A percentile compares a stretch with the other conserved stretches of the same genome.
Evolutionary conservation across 1,140 invertebrate species (phyloP).

Genomic region (Argopecten irradians): DNA sequence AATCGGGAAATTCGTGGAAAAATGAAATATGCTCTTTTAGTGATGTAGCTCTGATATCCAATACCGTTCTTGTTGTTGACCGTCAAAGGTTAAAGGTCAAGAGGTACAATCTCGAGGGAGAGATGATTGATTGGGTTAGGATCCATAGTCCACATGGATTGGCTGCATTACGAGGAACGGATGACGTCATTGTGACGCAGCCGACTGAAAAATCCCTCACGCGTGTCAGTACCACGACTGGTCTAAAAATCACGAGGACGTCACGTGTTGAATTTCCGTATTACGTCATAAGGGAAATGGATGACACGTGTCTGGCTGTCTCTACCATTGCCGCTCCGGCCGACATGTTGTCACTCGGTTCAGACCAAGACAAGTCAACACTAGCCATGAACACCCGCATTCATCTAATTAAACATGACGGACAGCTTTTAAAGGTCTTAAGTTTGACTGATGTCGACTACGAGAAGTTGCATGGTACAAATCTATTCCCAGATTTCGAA

Average conservation of each 20-base stretch:
- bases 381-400: neutral
- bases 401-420: neutral
- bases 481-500: neutral
- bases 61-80: neutral
- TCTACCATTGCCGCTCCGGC: neutral
- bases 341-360: neutral
- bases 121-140: neutral
- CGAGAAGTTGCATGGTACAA: neutral
- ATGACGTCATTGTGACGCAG: neutral
- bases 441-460: neutral
- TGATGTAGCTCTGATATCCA: neutral
- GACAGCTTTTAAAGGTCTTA: neutral
- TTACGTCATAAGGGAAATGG: neutral
- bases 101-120: neutral
- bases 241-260: neutral
- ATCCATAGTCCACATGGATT: neutral
- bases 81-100: neutral
- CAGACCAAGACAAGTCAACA: neutral
- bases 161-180: neutral
- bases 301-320: neutral
- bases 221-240: neutral
- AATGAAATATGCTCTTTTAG: neutral
- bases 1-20: neutral
- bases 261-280: neutral
- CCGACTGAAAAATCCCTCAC: neutral